phyloP scores from a whole-genome alignment of 2,797 vertebrate species.

The Malurus splendens region DNA sequence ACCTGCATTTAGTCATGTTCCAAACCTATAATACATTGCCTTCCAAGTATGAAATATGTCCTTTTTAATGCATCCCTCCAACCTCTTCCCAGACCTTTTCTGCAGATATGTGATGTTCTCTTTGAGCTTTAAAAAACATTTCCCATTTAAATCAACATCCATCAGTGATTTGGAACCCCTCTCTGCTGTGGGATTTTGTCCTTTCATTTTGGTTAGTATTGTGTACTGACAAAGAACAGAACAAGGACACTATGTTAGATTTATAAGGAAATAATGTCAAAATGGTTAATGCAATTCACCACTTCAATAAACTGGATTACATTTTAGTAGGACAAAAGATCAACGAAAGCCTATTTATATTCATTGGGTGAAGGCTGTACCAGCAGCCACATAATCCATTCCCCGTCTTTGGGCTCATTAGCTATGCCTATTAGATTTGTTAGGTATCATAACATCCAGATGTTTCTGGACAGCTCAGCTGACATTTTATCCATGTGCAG shows the following conservation, averaged over 20 bases:
- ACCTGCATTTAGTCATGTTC: background rate
- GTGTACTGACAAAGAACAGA: slow-evolving; percentile 44
- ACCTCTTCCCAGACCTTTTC: background rate
- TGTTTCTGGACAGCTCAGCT: slow-evolving; percentile 64
- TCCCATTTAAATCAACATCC: slow-evolving; percentile 25
- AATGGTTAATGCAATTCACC: slow-evolving; percentile 71
- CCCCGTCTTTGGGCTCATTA: slow-evolving; percentile 65
- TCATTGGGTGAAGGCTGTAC: slow-evolving; percentile 66
- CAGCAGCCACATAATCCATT: slow-evolving; percentile 59
- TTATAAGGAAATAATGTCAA: slow-evolving; percentile 72
- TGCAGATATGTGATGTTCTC: background rate
- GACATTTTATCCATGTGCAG: slow-evolving; percentile 37
- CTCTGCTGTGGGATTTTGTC: background rate
- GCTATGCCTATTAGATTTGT: slow-evolving; percentile 63
- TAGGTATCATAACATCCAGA: slow-evolving; percentile 65
- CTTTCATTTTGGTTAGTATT: slow-evolving; percentile 24
- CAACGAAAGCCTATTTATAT: slow-evolving; percentile 70
- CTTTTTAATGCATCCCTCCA: background rate
- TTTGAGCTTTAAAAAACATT: slow-evolving; percentile 9
- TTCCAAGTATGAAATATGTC: background rate
- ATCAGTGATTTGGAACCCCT: background rate
- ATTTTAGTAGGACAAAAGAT: slow-evolving; percentile 73
- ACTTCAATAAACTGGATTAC: slow-evolving; percentile 71
- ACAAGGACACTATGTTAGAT: slow-evolving; percentile 65
- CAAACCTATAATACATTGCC: background rate